Evolutionary conservation across 1,140 invertebrate species (phyloP).

Genomic region (Drosophila rufa): DNA sequence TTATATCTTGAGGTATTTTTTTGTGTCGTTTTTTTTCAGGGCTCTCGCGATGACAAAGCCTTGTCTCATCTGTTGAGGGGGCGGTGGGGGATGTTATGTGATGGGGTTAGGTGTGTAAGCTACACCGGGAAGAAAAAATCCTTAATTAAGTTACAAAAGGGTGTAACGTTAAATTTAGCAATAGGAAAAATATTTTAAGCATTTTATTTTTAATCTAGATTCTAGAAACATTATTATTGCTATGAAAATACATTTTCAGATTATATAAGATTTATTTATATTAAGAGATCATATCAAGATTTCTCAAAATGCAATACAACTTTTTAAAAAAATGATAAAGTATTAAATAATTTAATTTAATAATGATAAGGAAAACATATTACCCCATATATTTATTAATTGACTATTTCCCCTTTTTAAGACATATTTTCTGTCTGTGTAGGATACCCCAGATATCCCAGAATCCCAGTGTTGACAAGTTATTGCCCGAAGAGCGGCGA

Average conservation of each 20-base stretch:
- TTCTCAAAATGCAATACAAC: too few species aligned
- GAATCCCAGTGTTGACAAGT: constrained; percentile 77
- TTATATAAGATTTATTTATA: too few species aligned
- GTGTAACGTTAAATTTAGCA: not conserved
- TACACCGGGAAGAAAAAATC: constrained; percentile 5
- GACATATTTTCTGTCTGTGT: constrained; percentile 2
- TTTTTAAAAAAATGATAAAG: too few species aligned
- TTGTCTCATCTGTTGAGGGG: constrained; percentile 16
- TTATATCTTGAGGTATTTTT: constrained; percentile 28
- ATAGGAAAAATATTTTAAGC: not conserved
- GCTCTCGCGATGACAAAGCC: constrained; percentile 42
- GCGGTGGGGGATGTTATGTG: constrained; percentile 1
- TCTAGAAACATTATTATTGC: too few species aligned
- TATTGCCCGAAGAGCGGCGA: constrained; percentile 74
- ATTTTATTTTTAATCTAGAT: too few species aligned
- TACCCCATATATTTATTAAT: not conserved
- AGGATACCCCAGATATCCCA: constrained; percentile 38
- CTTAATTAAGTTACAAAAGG: not conserved
- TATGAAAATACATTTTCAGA: too few species aligned
- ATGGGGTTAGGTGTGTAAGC: constrained; percentile 12
- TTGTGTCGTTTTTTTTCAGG: not conserved
- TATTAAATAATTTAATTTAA: too few species aligned
- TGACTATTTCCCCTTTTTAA: not conserved
- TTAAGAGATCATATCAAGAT: too few species aligned
- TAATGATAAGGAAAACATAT: too few species aligned